phyloP scores from a whole-genome alignment of 1,140 invertebrate species.

The Lethrus apterus region DNA sequence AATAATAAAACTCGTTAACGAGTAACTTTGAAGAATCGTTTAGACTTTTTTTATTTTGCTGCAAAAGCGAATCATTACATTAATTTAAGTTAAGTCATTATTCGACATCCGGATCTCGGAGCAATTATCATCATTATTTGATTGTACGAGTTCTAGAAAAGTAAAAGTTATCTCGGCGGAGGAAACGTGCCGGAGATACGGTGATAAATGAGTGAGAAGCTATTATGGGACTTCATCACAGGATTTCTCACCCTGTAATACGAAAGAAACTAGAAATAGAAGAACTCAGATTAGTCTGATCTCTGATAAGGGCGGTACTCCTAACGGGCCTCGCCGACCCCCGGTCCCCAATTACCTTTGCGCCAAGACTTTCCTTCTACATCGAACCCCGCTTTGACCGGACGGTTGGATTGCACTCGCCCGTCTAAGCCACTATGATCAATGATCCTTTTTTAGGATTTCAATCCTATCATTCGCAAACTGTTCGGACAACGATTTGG shows the following conservation, averaged over 20 bases:
- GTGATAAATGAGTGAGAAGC: constrained; percentile 32
- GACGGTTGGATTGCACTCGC: constrained; percentile 13
- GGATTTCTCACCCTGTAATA: constrained; percentile 26
- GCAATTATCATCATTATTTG: constrained; percentile 37
- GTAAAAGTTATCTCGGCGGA: constrained; percentile 21
- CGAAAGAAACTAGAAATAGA: constrained; percentile 33
- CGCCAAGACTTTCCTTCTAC: constrained; percentile 18
- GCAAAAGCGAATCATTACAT: constrained; percentile 29
- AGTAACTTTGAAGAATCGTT: constrained; percentile 28
- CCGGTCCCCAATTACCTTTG: constrained; percentile 25
- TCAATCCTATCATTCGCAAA: constrained; percentile 10
- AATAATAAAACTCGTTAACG: constrained; percentile 29
- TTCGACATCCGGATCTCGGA: constrained; percentile 27
- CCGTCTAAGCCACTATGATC: constrained; percentile 24
- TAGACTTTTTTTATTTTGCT: constrained; percentile 9
- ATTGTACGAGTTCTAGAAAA: constrained; percentile 25
- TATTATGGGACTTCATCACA: constrained; percentile 32
- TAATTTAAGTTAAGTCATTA: constrained; percentile 35
- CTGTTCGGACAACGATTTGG: too few species aligned
- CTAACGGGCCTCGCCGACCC: constrained; percentile 14
- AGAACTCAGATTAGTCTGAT: constrained; percentile 32
- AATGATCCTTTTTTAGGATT: constrained; percentile 21
- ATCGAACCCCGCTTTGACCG: constrained; percentile 15
- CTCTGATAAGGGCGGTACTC: constrained; percentile 24
- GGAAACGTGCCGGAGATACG: constrained; percentile 34